These are phyloP conservation scores for Panagrolaimus sp. DNA, from an alignment of 1,140 invertebrate genomes.

Conservation along the genomic window DNA sequence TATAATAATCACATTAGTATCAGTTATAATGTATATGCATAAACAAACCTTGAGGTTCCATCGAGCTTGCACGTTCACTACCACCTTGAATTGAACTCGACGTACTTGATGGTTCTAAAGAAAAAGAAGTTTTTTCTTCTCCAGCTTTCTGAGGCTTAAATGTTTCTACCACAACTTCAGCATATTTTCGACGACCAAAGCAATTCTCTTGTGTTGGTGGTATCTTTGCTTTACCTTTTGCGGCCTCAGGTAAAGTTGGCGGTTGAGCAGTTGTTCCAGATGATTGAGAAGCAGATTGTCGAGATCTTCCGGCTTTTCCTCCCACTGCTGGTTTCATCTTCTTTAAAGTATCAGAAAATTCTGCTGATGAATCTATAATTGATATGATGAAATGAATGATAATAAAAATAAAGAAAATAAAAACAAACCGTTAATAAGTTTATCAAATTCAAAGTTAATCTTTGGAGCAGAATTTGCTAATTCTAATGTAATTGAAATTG, in stretches of 20 bases:
- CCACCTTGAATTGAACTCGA: slow-evolving; percentile 17
- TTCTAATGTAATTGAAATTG: slow-evolving; percentile 1
- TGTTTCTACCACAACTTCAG: slow-evolving; percentile 48
- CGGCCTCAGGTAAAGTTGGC: background rate
- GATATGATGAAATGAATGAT: too few relatives aligned
- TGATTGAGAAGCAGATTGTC: background rate
- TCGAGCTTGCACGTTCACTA: slow-evolving; percentile 19
- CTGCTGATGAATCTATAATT: background rate
- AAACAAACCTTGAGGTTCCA: slow-evolving; percentile 16
- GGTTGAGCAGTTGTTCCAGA: background rate
- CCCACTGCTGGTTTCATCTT: slow-evolving; percentile 5
- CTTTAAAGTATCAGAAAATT: background rate
- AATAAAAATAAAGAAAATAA: background rate
- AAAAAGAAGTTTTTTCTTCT: background rate
- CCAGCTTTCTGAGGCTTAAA: slow-evolving; percentile 23
- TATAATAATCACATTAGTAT: slow-evolving; percentile 24
- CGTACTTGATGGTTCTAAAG: slow-evolving; percentile 10
- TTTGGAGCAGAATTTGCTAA: background rate
- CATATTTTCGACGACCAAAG: background rate
- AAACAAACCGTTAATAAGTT: background rate
- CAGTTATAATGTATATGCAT: background rate
- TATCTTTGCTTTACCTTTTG: background rate
- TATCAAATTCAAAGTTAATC: slow-evolving; percentile 1
- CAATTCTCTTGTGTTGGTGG: slow-evolving; percentile 1
- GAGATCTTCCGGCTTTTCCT: background rate